These are phyloP conservation scores for Drosophila leonis DNA, from an alignment of 2,888 invertebrate species.

Conservation along the genomic window DNA sequence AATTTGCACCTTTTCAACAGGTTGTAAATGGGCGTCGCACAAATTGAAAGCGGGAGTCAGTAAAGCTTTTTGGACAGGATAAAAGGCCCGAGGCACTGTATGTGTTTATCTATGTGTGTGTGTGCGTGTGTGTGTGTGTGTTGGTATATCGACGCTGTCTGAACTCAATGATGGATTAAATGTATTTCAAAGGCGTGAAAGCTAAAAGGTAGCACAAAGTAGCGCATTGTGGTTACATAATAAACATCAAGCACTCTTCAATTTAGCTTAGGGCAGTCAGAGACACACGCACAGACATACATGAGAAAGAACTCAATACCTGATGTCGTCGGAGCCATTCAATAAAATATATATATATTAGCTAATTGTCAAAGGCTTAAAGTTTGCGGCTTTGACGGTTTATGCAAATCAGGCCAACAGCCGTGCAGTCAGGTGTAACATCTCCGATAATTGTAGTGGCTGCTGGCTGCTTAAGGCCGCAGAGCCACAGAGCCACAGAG, in stretches of 20 bases:
- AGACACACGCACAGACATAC: conserved; percentile 17
- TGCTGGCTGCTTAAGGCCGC: conserved; percentile 4
- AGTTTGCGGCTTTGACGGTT: conserved; percentile 24
- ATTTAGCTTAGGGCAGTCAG: conserved; percentile 67
- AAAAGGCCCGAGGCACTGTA: conserved; percentile 32
- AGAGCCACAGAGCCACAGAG: neutral
- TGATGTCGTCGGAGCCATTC: conserved; percentile 26
- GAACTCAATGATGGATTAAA: conserved; percentile 76
- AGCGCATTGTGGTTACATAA: conserved; percentile 76
- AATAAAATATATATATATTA: conserved; percentile 49
- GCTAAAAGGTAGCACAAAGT: conserved; percentile 76
- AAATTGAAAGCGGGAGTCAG: conserved; percentile 78
- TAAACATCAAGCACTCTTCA: conserved; percentile 71
- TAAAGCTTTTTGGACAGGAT: conserved; percentile 65
- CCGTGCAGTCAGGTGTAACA: conserved; percentile 70
- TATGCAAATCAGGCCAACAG: conserved; percentile 70
- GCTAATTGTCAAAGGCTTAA: conserved; percentile 73
- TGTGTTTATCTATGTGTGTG: conserved; percentile 20
- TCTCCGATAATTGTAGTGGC: conserved; percentile 64
- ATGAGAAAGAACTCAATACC: conserved; percentile 25
- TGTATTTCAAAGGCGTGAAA: conserved; percentile 81
- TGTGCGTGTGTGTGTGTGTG: conserved; percentile 25
- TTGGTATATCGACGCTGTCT: conserved; percentile 33
- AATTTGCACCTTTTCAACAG: conserved; percentile 80
- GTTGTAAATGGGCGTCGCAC: conserved; percentile 55